These are phyloP conservation scores for Epinotia ramella DNA, from an alignment of 2,888 invertebrate species.

Conservation along the genomic window DNA sequence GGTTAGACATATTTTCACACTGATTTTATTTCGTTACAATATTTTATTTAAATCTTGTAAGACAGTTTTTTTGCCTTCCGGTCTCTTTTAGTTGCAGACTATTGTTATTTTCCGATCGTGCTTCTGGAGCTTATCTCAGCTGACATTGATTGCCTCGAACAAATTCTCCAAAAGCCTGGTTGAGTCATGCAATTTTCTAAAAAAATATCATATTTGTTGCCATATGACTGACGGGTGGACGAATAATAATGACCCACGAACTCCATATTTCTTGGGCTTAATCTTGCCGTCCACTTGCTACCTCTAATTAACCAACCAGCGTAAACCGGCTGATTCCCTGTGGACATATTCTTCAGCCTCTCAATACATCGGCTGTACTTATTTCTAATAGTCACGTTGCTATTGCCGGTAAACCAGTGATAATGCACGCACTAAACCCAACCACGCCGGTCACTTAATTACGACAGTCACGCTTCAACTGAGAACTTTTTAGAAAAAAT, in stretches of 20 bases:
- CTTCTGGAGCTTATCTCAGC: too few species aligned
- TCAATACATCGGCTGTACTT: background rate
- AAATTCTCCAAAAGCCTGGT: too few species aligned
- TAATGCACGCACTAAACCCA: slow-evolving; percentile 49
- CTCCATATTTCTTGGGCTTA: too few species aligned
- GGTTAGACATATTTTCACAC: background rate
- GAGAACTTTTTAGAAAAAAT: slow-evolving; percentile 80
- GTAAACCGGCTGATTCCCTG: background rate
- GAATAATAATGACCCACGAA: too few species aligned
- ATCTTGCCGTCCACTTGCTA: background rate
- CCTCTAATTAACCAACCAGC: background rate
- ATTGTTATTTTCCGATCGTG: too few species aligned
- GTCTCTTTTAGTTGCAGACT: too few species aligned
- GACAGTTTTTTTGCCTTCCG: too few species aligned
- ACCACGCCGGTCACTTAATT: slow-evolving; percentile 73
- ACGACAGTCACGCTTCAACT: slow-evolving; percentile 82
- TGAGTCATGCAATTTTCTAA: too few species aligned
- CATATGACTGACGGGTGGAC: too few species aligned
- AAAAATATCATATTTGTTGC: too few species aligned
- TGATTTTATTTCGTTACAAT: background rate
- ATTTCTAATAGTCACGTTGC: slow-evolving; percentile 12
- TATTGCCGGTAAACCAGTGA: slow-evolving; percentile 50
- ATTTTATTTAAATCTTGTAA: too few species aligned
- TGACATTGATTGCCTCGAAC: too few species aligned
- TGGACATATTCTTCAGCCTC: background rate